Evolutionary conservation across 2,888 invertebrate species (phyloP).

Genomic region (Epinotia nisella): DNA sequence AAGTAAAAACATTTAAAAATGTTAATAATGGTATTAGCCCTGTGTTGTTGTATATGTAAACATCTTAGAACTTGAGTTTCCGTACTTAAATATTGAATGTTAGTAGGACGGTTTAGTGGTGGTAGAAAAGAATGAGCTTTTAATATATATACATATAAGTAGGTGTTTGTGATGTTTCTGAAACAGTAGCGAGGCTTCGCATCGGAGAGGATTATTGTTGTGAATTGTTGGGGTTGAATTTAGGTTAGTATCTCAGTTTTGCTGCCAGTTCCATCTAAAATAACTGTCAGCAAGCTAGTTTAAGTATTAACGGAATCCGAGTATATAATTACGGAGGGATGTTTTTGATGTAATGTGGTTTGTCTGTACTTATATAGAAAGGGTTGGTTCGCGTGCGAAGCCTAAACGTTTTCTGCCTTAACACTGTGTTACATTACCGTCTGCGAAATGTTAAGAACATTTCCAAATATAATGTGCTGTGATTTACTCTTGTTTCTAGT

Average conservation of each 20-base stretch:
- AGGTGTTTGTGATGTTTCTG: conserved; percentile 37
- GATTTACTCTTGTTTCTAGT: conserved; percentile 72
- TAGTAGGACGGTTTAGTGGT: conserved; percentile 9
- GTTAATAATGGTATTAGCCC: conserved; percentile 28
- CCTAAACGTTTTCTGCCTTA: conserved; percentile 70
- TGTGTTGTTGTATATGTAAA: conserved; percentile 22
- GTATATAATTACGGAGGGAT: neutral
- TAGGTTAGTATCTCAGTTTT: neutral
- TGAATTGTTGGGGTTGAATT: neutral
- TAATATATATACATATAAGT: conserved; percentile 26
- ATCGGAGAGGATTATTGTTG: conserved; percentile 11
- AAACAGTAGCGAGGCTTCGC: conserved; percentile 37
- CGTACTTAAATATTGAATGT: conserved; percentile 1
- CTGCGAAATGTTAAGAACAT: conserved; percentile 74
- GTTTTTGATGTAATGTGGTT: neutral
- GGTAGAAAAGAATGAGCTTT: conserved; percentile 39
- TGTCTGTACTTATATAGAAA: neutral
- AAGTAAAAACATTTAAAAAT: conserved; percentile 14
- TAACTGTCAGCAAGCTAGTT: neutral
- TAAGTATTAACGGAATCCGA: neutral
- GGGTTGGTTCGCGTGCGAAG: conserved; percentile 21
- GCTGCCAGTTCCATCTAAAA: neutral
- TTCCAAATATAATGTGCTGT: conserved; percentile 71
- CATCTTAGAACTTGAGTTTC: conserved; percentile 12
- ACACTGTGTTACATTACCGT: conserved; percentile 65